Percentiles rank a stretch among this genome's conserved stretches.
These are phyloP conservation scores for Hylaeus anthracinus DNA, from an alignment of 1,140 invertebrate species.

Conservation along the genomic window DNA sequence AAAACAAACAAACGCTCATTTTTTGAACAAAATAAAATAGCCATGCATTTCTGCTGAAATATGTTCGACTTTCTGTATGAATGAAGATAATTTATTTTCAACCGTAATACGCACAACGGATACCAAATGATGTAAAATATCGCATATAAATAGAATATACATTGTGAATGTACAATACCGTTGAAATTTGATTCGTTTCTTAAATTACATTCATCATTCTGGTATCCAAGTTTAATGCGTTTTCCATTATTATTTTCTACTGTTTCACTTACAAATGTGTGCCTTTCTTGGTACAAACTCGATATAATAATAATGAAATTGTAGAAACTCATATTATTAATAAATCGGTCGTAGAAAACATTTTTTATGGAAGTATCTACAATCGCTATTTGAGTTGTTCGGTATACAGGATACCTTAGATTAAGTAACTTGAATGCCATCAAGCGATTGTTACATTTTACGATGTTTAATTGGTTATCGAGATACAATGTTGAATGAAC, in stretches of 20 bases:
- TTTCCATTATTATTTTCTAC: not conserved
- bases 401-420: slow-evolving; percentile 46
- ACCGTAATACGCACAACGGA: not conserved
- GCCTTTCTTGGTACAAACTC: not conserved
- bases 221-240: not conserved
- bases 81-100: slow-evolving; percentile 19
- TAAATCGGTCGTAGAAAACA: slow-evolving; percentile 27
- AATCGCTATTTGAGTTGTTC: slow-evolving; percentile 23
- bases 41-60: slow-evolving; percentile 1
- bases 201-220: slow-evolving; percentile 18
- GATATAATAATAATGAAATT: slow-evolving; percentile 1
- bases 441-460: slow-evolving; percentile 50
- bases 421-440: slow-evolving; percentile 61
- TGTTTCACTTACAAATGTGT: slow-evolving; percentile 2
- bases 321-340: slow-evolving; percentile 10
- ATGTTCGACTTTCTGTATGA: not conserved
- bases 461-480: slow-evolving; percentile 61
- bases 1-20: not conserved
- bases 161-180: slow-evolving; percentile 11
- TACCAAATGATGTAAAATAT: slow-evolving; percentile 2
- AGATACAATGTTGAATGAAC: slow-evolving; percentile 57
- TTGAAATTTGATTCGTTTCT: not conserved
- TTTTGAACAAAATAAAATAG: not conserved
- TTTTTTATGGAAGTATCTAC: slow-evolving; percentile 44
- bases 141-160: not conserved